These are phyloP conservation scores for Alectura lathami DNA, from an alignment of 2,113 vertebrate species.

Conservation along the genomic window DNA sequence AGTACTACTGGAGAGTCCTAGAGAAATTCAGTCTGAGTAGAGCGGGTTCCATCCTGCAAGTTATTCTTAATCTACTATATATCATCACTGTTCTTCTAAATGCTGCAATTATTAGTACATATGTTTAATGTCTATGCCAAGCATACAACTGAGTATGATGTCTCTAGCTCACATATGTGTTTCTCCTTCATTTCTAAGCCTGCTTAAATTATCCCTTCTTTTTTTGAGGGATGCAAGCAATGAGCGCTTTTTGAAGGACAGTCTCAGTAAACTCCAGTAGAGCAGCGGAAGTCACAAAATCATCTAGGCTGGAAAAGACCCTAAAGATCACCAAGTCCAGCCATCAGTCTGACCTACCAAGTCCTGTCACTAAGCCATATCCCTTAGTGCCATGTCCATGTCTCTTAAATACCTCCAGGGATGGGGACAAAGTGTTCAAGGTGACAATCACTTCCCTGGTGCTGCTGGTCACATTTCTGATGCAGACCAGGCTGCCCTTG, in stretches of 20 bases:
- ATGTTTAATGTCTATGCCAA: not conserved
- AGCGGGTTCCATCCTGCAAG: not conserved
- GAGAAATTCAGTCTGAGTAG: not conserved
- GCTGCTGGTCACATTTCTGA: not conserved
- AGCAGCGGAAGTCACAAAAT: not conserved
- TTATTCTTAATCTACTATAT: not conserved
- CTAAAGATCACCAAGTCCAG: not conserved
- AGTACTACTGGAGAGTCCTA: not conserved
- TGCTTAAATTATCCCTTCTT: not conserved
- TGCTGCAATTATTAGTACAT: not conserved
- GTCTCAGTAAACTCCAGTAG: not conserved
- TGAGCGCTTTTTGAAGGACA: not conserved
- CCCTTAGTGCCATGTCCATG: not conserved
- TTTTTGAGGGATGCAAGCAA: not conserved
- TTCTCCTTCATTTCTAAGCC: slow-evolving; percentile 4
- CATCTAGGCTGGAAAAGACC: not conserved
- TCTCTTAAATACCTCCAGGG: not conserved
- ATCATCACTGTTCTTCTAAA: not conserved
- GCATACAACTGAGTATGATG: not conserved
- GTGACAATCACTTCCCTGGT: not conserved
- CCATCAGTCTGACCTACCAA: not conserved
- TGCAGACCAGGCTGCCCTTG: not conserved
- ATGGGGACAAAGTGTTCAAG: not conserved
- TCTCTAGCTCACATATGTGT: not conserved
- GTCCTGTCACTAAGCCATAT: not conserved